Evolutionary conservation across 1,140 invertebrate genomes (phyloP).

Genomic region (Reticulitermes speratus): DNA sequence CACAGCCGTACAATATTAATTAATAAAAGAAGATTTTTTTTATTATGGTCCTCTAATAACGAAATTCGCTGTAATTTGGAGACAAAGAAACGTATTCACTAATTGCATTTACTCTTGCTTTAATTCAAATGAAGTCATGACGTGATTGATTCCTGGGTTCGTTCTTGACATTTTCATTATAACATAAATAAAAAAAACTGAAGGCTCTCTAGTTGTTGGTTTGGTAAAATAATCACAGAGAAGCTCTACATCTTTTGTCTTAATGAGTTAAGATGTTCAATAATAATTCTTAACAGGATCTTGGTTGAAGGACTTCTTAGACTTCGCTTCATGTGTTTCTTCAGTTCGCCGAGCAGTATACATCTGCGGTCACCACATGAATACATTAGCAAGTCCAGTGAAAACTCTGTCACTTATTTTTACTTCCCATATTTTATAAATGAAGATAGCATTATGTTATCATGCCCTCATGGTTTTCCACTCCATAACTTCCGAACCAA

Average conservation of each 20-base stretch:
- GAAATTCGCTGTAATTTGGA: too few relatives aligned
- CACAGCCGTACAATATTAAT: too few relatives aligned
- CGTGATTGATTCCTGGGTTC: too few relatives aligned
- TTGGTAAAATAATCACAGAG: neutral
- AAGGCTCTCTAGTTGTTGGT: neutral
- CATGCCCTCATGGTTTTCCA: neutral
- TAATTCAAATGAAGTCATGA: too few relatives aligned
- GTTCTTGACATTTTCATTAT: too few relatives aligned
- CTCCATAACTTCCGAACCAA: neutral
- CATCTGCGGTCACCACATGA: neutral
- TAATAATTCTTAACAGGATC: neutral
- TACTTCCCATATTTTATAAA: too few relatives aligned
- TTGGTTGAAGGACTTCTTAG: neutral
- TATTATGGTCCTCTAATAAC: too few relatives aligned
- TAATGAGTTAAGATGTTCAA: neutral
- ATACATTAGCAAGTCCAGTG: neutral
- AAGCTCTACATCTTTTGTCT: too few relatives aligned
- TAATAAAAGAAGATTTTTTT: too few relatives aligned
- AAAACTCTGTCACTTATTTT: neutral
- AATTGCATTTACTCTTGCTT: too few relatives aligned
- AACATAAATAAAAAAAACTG: neutral
- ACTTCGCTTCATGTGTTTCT: neutral
- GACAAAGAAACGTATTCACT: too few relatives aligned
- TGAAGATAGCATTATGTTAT: too few relatives aligned
- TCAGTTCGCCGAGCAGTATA: neutral